Evolutionary conservation across 2,888 invertebrate genomes (phyloP), one percentile per base, ranked within the genome.

Genomic region (Enchytraeus crypticus): DNA sequence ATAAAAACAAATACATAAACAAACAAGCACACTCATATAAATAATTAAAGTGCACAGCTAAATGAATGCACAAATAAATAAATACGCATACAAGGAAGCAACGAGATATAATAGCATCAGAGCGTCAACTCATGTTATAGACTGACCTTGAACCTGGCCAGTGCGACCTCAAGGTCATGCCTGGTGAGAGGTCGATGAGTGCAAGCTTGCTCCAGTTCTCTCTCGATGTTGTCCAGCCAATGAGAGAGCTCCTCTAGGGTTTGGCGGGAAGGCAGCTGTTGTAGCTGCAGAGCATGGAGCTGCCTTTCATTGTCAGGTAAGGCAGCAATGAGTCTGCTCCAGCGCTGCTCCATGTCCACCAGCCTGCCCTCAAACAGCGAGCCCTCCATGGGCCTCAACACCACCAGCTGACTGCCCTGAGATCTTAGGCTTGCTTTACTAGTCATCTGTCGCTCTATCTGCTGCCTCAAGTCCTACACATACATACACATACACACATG

Each of bases 191-290:
- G 64, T 23, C 66, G 62, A 54, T 65, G 69, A 26, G 68, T 62
- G 32, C 65, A 68, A 59, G 74, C 76, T 2, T 69, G 71, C n/a
- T 57, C 51, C 4, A 77, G 65, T 0, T 69, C 66, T 8, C 68
- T 65, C 58, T 73, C 71, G 26, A 75, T 71, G 30, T 69, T 69
- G 21, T 72, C 70, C 51, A 77, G 66, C 76, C 76, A 77, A 49
- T 69, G 65, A 23, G 66, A 66, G 27, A 77, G 71, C 59, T 77
- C 77, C 27, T 68, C 68, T 11, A 77, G 71, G 5, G 76, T 74
- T 63, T 77, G 76, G 45, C 75, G 64, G 1, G 75, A 76, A 1
- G 77, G 77, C 73, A 77, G 71, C 64, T 74, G 69, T 56, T 75
- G 73, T 75, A 76, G 75, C 68, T 77, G 76, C 8, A 73, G 73